Evolutionary conservation across 2,888 invertebrate genomes (phyloP).

Genomic region (Bembecia ichneumoniformis): DNA sequence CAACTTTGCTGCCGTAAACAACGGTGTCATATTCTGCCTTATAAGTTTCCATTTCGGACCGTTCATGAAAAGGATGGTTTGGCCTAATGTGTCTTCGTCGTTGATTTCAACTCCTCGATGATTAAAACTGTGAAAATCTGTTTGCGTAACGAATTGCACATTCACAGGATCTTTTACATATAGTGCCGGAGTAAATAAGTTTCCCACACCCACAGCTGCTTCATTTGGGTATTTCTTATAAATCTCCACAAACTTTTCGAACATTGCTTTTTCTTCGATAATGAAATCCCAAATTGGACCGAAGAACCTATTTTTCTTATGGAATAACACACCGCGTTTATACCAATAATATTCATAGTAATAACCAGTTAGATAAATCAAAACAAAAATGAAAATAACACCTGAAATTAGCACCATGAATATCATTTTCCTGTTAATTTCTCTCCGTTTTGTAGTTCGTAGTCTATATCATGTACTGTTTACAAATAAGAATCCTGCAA

Average conservation of each 20-base stretch:
- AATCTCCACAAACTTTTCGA: conserved; percentile 25
- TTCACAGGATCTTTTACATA: conserved; percentile 29
- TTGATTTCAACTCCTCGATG: conserved; percentile 27
- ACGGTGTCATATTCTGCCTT: conserved; percentile 41
- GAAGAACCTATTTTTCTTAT: conserved; percentile 22
- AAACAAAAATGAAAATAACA: not conserved
- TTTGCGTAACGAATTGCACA: conserved; percentile 26
- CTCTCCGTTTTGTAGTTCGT: too few relatives aligned
- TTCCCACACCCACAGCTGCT: conserved; percentile 34
- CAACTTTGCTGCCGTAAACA: conserved; percentile 44
- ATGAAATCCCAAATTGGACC: conserved; percentile 35
- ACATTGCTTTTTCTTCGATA: conserved; percentile 21
- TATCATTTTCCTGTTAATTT: not conserved
- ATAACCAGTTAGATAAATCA: conserved; percentile 2
- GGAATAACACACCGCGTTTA: conserved; percentile 33
- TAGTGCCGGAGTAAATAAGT: conserved; percentile 19
- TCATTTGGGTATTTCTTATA: conserved; percentile 31
- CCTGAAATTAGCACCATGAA: not conserved
- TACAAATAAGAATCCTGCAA: not conserved
- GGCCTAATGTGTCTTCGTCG: conserved; percentile 28
- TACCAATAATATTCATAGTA: conserved; percentile 40
- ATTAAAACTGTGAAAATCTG: conserved; percentile 31
- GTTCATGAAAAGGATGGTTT: conserved; percentile 31
- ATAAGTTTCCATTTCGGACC: conserved; percentile 44
- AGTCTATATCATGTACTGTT: not conserved